These are phyloP conservation scores for Oenanthe melanoleuca DNA, from an alignment of 2,113 vertebrate genomes.

Conservation along the genomic window DNA sequence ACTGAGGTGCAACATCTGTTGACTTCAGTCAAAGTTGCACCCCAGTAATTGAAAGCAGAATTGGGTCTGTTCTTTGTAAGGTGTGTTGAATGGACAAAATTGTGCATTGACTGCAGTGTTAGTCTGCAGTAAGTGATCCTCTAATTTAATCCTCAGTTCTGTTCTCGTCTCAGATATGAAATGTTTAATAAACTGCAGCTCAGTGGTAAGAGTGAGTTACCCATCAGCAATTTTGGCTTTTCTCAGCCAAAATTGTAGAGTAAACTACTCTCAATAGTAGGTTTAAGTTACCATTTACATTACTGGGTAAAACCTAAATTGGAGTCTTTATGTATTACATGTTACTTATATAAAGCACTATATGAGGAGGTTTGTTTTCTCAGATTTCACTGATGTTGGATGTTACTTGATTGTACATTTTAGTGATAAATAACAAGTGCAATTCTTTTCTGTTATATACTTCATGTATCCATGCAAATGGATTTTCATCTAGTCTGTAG, in stretches of 20 bases:
- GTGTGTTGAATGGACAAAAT: conserved; percentile 39
- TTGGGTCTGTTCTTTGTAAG: conserved; percentile 42
- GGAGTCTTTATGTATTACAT: not conserved
- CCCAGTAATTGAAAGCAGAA: conserved; percentile 68
- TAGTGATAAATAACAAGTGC: not conserved
- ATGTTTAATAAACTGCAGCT: conserved; percentile 49
- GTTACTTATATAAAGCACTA: not conserved
- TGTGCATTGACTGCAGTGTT: conserved; percentile 33
- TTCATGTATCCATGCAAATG: fast-evolving
- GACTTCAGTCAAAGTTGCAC: conserved; percentile 59
- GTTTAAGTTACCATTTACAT: conserved; percentile 29
- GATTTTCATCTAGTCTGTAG: not conserved
- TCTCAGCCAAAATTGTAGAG: conserved; percentile 31
- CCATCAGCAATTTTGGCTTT: not conserved
- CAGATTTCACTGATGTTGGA: not conserved
- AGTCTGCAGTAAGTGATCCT: conserved; percentile 44
- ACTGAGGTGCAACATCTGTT: conserved; percentile 56
- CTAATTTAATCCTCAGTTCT: conserved; percentile 38
- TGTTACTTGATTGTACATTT: not conserved
- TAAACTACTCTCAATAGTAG: conserved; percentile 27
- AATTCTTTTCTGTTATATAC: not conserved
- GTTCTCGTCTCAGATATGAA: not conserved
- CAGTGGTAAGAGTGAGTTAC: conserved; percentile 15
- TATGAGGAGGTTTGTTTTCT: conserved; percentile 11
- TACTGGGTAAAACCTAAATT: conserved; percentile 9